A percentile compares a stretch with the other conserved stretches of the same genome.
Evolutionary conservation across 2,113 vertebrate species (phyloP).

Genomic region (Guaruba guarouba): DNA sequence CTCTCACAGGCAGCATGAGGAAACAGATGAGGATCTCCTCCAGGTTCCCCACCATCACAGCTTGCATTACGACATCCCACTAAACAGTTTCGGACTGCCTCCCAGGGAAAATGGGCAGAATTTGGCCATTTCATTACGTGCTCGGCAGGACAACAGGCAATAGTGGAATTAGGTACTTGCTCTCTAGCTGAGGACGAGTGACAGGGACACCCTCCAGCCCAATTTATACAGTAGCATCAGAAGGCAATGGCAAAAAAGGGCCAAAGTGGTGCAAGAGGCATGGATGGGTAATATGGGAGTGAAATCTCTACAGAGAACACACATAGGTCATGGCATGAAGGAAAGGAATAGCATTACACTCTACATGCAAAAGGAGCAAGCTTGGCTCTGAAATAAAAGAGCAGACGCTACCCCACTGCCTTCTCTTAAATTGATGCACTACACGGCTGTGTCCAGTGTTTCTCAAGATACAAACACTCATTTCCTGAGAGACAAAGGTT

Average conservation of each 20-base stretch:
- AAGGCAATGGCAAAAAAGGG: background rate
- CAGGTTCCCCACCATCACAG: background rate
- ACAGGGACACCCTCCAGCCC: background rate
- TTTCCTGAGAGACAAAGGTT: constrained; percentile 44
- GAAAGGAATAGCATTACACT: background rate
- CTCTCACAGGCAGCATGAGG: fast-evolving
- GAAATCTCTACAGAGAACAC: background rate
- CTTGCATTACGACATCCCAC: fast-evolving
- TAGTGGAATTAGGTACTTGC: background rate
- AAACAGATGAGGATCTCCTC: background rate
- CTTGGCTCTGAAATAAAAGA: background rate
- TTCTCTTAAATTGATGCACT: constrained; percentile 16
- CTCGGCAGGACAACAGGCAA: background rate
- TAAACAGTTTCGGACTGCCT: background rate
- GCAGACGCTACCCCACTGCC: background rate
- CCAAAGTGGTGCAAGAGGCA: background rate
- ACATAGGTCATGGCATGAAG: background rate
- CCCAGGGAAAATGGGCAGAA: background rate
- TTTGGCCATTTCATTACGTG: background rate
- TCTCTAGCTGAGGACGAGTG: background rate
- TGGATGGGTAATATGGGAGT: background rate
- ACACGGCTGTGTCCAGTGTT: background rate
- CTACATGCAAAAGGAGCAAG: background rate
- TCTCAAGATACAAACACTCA: constrained; percentile 34
- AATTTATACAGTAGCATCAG: background rate